These are phyloP conservation scores for Ondatra zibethicus DNA, from an alignment of 2,113 vertebrate species.

Conservation along the genomic window DNA sequence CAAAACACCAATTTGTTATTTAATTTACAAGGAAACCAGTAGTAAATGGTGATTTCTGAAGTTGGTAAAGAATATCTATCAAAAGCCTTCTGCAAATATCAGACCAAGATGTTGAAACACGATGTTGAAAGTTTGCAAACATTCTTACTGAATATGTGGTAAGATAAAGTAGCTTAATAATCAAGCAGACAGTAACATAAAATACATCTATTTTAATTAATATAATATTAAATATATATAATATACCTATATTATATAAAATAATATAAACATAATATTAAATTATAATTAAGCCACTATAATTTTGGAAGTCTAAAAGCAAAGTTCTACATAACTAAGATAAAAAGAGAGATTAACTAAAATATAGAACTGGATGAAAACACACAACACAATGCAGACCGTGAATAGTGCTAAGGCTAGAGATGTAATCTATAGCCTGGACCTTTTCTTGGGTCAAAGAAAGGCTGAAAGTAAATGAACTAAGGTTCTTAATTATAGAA, in stretches of 20 bases:
- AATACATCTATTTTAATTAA: neutral
- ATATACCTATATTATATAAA: too few relatives aligned
- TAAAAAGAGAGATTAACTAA: conserved; percentile 25
- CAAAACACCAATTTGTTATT: neutral
- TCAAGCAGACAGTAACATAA: conserved; percentile 28
- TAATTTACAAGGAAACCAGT: conserved; percentile 34
- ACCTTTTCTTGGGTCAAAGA: neutral
- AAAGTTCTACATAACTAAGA: neutral
- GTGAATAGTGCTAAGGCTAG: neutral
- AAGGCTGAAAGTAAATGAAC: conserved; percentile 10
- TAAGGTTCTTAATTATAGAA: conserved; percentile 27
- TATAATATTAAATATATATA: too few relatives aligned
- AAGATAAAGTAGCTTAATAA: conserved; percentile 11
- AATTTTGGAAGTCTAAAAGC: neutral
- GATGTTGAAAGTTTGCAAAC: conserved; percentile 7
- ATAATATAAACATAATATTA: too few relatives aligned
- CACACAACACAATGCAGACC: neutral
- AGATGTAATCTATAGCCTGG: neutral
- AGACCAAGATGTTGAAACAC: conserved; percentile 13
- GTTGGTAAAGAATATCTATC: neutral
- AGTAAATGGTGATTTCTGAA: conserved; percentile 46
- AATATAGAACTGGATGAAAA: conserved; percentile 19
- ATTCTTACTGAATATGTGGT: neutral
- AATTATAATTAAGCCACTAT: too few relatives aligned
- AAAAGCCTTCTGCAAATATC: conserved; percentile 34